phyloP scores from a whole-genome alignment of 2,113 vertebrate genomes.

The Aleadryas rufinucha region DNA sequence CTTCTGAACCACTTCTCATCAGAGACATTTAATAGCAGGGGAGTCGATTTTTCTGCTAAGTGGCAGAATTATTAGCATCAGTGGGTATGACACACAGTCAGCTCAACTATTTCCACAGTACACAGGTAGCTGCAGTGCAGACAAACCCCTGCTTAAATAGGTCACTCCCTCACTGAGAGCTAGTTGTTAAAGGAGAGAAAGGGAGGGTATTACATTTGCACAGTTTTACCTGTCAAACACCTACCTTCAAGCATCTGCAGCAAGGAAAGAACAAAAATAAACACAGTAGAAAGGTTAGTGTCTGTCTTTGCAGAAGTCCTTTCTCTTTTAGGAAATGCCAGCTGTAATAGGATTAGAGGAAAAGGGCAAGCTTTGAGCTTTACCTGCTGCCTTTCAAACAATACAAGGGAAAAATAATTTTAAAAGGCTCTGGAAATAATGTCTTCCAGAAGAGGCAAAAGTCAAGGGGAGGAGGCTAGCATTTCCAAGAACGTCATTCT shows the following conservation, averaged over 20 bases:
- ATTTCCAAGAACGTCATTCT: neutral
- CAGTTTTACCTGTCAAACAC: slow-evolving; percentile 7
- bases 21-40: neutral
- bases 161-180: neutral
- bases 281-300: slow-evolving; percentile 22
- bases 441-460: neutral
- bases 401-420: neutral
- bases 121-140: neutral
- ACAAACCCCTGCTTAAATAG: neutral
- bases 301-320: neutral
- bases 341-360: neutral
- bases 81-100: neutral
- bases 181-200: neutral
- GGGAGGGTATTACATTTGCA: neutral
- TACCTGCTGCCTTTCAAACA: slow-evolving; percentile 10
- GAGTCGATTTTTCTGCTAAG: neutral
- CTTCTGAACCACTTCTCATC: neutral
- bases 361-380: neutral
- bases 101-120: neutral
- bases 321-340: neutral
- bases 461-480: neutral
- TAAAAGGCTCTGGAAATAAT: neutral
- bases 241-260: slow-evolving; percentile 60
- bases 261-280: slow-evolving; percentile 11
- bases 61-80: neutral